A percentile compares a stretch with the other conserved stretches of the same genome.
These are phyloP conservation scores for Coremacera marginata DNA, from an alignment of 2,888 invertebrate genomes.

Conservation along the genomic window DNA sequence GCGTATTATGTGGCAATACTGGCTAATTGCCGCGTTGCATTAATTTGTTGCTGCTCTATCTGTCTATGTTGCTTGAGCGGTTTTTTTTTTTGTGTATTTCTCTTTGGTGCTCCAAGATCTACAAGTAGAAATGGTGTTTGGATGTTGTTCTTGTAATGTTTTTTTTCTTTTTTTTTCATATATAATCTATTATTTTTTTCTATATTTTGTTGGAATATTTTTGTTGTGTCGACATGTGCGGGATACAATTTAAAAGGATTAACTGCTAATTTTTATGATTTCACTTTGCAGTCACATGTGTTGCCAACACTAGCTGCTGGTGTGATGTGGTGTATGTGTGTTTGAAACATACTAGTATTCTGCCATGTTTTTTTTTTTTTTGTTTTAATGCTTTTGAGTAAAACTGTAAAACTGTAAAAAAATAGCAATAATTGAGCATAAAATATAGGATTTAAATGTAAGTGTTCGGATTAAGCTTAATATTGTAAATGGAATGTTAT, in stretches of 20 bases:
- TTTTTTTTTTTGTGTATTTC: neutral
- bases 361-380: neutral
- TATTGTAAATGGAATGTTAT: too few relatives aligned
- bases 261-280: constrained; percentile 65
- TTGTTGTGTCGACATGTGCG: constrained; percentile 56
- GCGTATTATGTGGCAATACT: constrained; percentile 66
- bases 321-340: neutral
- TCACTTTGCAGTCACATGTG: constrained; percentile 44
- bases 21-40: constrained; percentile 63
- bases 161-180: neutral
- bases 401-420: too few relatives aligned
- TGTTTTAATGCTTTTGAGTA: too few relatives aligned
- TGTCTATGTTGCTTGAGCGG: neutral
- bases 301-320: neutral
- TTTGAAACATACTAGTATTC: neutral
- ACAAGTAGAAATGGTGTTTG: neutral
- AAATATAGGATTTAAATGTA: too few relatives aligned
- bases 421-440: too few relatives aligned
- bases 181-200: constrained; percentile 20
- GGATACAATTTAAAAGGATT: constrained; percentile 68
- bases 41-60: constrained; percentile 38
- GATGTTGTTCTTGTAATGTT: constrained; percentile 7
- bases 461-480: too few relatives aligned
- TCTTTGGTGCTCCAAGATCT: neutral
- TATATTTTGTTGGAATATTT: neutral